Conservation (phyloP, 1,140 invertebrate species). For the Lepidurus apus region DNA sequence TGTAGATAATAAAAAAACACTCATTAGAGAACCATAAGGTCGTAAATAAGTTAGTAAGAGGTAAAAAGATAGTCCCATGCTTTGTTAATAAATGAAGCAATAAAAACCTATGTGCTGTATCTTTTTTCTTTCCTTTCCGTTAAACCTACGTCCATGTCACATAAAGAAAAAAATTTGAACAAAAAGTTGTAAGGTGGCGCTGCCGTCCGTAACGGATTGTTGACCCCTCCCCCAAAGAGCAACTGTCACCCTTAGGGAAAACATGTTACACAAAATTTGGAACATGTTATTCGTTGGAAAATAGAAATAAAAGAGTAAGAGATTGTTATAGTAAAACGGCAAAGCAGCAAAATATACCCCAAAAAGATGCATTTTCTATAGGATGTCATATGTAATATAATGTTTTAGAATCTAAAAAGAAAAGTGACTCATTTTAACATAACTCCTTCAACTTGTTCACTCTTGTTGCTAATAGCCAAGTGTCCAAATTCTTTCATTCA, state of each 20-base stretch:
- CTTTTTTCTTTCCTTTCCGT: too few species aligned
- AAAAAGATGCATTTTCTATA: too few species aligned
- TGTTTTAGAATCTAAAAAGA: too few species aligned
- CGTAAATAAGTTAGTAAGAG: not conserved
- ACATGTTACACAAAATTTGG: not conserved
- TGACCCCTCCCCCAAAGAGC: not conserved
- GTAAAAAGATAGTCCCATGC: not conserved
- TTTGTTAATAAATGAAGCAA: not conserved
- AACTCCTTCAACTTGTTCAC: too few species aligned
- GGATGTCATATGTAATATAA: too few species aligned
- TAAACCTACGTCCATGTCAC: not conserved
- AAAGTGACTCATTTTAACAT: too few species aligned
- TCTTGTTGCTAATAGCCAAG: too few species aligned
- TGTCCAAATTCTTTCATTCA: too few species aligned
- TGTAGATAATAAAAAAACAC: not conserved
- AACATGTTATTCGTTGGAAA: too few species aligned
- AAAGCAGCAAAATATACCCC: too few species aligned
- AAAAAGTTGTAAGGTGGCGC: not conserved
- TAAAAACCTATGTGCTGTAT: not conserved
- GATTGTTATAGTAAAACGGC: too few species aligned
- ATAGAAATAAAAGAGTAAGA: too few species aligned
- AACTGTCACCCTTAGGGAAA: not conserved
- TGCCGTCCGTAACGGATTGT: conserved; percentile 4
- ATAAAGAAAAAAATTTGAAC: not conserved
- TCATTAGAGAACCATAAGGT: not conserved